Evolutionary conservation across 2,113 vertebrate species (phyloP), one percentile per base, ranked within the genome.

Genomic region (Alouatta palliata): DNA sequence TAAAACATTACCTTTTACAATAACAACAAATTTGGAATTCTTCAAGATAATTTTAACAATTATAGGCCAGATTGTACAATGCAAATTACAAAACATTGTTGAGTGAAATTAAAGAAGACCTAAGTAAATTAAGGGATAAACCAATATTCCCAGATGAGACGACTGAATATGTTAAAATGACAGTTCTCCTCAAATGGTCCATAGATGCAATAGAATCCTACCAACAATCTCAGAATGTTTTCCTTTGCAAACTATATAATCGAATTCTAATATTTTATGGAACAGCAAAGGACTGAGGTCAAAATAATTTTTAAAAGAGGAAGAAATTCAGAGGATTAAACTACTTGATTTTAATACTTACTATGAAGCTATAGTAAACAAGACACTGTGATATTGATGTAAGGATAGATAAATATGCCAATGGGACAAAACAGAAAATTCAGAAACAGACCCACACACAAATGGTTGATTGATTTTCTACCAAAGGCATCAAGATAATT

Each of bases 41-140:
- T 64, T 56, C 49, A 25, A 27, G 5, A 40, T 83, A 77, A 90
- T 82, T 43, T 76, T 64, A 64, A 70, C 19, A 45, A 25, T 68
- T 81, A n/a, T 23, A 3, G 71, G 30, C 16, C 27, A 76, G 68
- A 91, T 7, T 83, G 1, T 76, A 58, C 20, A 87, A 68, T 35
- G 37, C 75, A 77, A 32, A 61, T 79, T 93, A 23, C 2, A 80
- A 92, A 85, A 61, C 11, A 52, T 81, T 86, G 7, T 7, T 90
- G 32, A 71, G 3, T 90, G 20, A 71, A 54, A 66, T 83, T 82
- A 76, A 90, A 76, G 35, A 49, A 58, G 49, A 64, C 16, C 13
- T 81, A 90, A 81, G 61, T 83, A 90, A 90, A 86, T 81, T 23
- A 43, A 47, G 37, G 47, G 75, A 71, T 71, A 92, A 96, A 90